Percentiles rank a stretch among this genome's conserved stretches.
These are phyloP conservation scores for Sanderia malayensis DNA, from an alignment of 30 jellyfish, hydroid and myxozoan species.

Conservation along the genomic window DNA sequence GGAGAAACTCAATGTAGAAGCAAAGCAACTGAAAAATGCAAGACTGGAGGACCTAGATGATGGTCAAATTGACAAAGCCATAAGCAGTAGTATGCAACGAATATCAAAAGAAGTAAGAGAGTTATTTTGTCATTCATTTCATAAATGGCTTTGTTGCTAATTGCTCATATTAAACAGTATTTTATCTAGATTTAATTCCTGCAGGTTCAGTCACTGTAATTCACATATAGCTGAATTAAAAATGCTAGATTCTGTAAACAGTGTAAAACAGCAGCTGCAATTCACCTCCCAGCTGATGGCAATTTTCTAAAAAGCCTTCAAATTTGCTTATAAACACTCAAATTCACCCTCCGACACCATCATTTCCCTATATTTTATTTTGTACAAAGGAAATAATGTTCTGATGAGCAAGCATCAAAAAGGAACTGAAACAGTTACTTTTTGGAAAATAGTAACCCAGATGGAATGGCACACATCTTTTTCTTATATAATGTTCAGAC, in stretches of 20 bases:
- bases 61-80: conserved; percentile 8
- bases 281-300: conserved; percentile 5
- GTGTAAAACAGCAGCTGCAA: conserved; percentile 1
- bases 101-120: conserved; percentile 23
- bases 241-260: background rate
- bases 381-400: background rate
- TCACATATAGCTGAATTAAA: background rate
- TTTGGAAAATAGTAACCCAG: conserved; percentile 1
- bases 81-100: conserved; percentile 32
- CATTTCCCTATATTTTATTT: too few species aligned
- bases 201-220: conserved; percentile 2
- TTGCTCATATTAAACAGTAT: background rate
- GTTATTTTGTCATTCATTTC: conserved; percentile 6
- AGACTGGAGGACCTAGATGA: conserved; percentile 14
- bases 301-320: background rate
- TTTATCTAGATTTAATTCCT: background rate
- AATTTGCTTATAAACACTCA: background rate
- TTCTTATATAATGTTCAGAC: background rate
- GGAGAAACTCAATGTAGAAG: conserved; percentile 3
- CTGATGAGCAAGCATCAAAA: background rate
- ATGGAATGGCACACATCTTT: background rate
- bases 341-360: background rate
- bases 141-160: conserved; percentile 3
- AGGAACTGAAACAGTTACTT: conserved; percentile 1
- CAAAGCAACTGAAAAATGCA: conserved; percentile 17